These are phyloP conservation scores for Antheraea mylitta DNA, from an alignment of 1,140 invertebrate species.

Conservation along the genomic window DNA sequence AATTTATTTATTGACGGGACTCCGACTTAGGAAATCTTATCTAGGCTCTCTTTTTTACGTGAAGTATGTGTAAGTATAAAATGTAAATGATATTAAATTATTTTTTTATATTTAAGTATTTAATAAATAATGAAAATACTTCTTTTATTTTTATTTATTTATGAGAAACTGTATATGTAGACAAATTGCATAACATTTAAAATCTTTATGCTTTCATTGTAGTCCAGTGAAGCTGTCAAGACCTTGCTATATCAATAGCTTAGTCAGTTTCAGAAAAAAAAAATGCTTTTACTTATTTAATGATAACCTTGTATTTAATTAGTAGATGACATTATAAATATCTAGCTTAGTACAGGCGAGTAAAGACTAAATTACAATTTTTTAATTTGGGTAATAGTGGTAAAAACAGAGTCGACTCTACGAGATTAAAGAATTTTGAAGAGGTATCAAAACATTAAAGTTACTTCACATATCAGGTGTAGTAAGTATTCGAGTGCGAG, in stretches of 20 bases:
- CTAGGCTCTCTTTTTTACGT: not conserved
- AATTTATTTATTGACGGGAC: conserved; percentile 13
- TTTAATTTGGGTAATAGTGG: too few species aligned
- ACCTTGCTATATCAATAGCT: too few species aligned
- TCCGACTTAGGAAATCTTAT: not conserved
- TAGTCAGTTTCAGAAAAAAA: too few species aligned
- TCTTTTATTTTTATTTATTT: not conserved
- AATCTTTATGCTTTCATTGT: not conserved
- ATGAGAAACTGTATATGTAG: not conserved
- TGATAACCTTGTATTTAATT: not conserved
- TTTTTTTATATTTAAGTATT: conserved; percentile 5
- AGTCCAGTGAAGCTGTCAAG: not conserved
- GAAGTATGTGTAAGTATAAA: not conserved
- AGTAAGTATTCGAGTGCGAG: too few species aligned
- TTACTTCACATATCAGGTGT: not conserved
- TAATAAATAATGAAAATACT: conserved; percentile 2
- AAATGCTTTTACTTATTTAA: not conserved
- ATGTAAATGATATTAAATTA: not conserved
- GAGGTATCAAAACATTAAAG: not conserved
- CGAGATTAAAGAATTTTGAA: too few species aligned
- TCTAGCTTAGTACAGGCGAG: not conserved
- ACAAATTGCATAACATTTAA: not conserved
- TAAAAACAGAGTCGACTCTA: too few species aligned
- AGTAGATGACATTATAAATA: not conserved
- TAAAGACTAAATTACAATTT: not conserved